phyloP scores from a whole-genome alignment of 2,888 invertebrate genomes.

The Micoletzkya japonica region DNA sequence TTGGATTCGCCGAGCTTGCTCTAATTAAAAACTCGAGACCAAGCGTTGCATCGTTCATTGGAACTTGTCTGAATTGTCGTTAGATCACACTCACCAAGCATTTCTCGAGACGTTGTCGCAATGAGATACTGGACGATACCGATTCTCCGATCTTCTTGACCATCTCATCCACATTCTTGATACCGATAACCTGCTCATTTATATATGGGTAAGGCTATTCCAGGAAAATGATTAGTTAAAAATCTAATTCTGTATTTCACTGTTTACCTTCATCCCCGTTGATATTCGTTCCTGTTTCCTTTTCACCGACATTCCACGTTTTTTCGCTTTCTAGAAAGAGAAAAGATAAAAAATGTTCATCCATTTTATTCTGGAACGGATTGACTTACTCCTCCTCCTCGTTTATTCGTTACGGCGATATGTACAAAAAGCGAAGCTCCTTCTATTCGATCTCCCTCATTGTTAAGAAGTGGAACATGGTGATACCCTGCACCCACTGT shows the following conservation, averaged over 20 bases:
- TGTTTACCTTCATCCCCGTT: constrained; percentile 67
- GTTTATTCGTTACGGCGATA: constrained; percentile 70
- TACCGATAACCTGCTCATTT: constrained; percentile 44
- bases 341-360: not conserved
- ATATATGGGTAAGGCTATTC: not conserved
- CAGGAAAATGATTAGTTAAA: not conserved
- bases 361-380: not conserved
- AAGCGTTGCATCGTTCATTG: not conserved
- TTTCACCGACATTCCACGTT: constrained; percentile 65
- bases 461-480: constrained; percentile 69
- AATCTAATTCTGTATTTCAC: not conserved
- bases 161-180: constrained; percentile 67
- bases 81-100: constrained; percentile 66
- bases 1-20: too few relatives aligned
- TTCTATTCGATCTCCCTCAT: constrained; percentile 68
- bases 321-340: constrained; percentile 65
- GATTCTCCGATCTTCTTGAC: constrained; percentile 67
- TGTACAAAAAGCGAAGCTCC: constrained; percentile 71
- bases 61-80: not conserved
- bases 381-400: constrained; percentile 68
- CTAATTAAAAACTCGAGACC: too few relatives aligned
- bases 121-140: constrained; percentile 59
- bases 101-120: constrained; percentile 68
- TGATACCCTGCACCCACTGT: constrained; percentile 67
- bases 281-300: constrained; percentile 66